These are phyloP conservation scores for Saguinus imperator DNA, from an alignment of 2,113 vertebrate genomes.

Conservation along the genomic window DNA sequence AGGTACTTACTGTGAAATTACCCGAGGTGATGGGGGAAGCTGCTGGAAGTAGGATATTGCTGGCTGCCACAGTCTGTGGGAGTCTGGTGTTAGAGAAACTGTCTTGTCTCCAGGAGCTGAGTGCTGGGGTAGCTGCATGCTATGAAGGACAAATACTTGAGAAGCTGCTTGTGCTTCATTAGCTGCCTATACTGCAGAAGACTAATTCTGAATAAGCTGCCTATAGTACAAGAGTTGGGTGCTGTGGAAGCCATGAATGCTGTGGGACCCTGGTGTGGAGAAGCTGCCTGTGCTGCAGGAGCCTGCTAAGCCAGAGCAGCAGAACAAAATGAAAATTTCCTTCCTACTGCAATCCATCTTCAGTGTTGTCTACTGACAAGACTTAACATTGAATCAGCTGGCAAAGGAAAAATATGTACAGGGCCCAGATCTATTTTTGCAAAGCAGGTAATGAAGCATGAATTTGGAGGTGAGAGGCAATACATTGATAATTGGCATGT, in stretches of 20 bases:
- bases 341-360: background rate
- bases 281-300: fast-evolving
- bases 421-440: background rate
- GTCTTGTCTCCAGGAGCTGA: background rate
- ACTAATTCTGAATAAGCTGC: background rate
- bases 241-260: background rate
- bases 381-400: background rate
- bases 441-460: background rate
- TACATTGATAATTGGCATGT: background rate
- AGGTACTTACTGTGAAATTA: background rate
- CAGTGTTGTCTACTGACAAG: background rate
- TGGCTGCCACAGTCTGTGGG: fast-evolving
- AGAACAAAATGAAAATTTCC: background rate
- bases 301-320: background rate
- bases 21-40: background rate
- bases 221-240: background rate
- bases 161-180: background rate
- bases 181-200: background rate
- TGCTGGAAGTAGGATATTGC: background rate
- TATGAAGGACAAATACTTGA: background rate
- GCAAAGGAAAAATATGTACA: background rate
- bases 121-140: background rate
- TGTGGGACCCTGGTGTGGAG: background rate
- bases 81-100: background rate
- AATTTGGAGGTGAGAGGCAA: background rate